Conservation (phyloP, 2,113 vertebrate species). For the Stegostoma tigrinum region DNA sequence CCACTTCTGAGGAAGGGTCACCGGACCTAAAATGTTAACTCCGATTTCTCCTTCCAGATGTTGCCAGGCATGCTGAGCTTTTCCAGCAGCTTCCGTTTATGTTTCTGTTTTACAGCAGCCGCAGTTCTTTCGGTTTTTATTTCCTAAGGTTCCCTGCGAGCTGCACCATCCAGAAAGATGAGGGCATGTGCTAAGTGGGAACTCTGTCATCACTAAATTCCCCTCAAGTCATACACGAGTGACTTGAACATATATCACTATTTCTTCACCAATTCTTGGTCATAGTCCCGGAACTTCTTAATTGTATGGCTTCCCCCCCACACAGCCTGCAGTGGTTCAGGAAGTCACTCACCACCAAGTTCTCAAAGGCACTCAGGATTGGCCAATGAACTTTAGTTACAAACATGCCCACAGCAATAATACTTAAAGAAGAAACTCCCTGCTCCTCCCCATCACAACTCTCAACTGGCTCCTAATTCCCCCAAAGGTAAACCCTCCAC, state of each 20-base stretch:
- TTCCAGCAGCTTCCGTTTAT: too few relatives aligned
- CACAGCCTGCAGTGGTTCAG: neutral
- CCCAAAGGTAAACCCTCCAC: neutral
- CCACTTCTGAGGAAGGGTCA: too few relatives aligned
- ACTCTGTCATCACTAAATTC: neutral
- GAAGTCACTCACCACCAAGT: neutral
- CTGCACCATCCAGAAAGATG: neutral
- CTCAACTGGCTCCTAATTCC: neutral
- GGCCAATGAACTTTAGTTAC: neutral
- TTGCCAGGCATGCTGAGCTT: too few relatives aligned
- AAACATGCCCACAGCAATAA: neutral
- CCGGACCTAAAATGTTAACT: too few relatives aligned
- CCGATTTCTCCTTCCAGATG: too few relatives aligned
- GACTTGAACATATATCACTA: neutral
- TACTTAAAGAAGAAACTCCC: neutral
- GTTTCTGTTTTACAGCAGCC: too few relatives aligned
- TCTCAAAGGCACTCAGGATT: neutral
- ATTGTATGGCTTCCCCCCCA: neutral
- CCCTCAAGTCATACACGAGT: neutral
- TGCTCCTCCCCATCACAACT: neutral
- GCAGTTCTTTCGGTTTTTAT: too few relatives aligned
- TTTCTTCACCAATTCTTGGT: neutral
- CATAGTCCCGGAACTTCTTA: neutral
- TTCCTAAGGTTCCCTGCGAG: neutral
- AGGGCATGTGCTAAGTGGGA: neutral